Conservation (phyloP, 2,888 invertebrate species). For the Drosophila neotestacea region DNA sequence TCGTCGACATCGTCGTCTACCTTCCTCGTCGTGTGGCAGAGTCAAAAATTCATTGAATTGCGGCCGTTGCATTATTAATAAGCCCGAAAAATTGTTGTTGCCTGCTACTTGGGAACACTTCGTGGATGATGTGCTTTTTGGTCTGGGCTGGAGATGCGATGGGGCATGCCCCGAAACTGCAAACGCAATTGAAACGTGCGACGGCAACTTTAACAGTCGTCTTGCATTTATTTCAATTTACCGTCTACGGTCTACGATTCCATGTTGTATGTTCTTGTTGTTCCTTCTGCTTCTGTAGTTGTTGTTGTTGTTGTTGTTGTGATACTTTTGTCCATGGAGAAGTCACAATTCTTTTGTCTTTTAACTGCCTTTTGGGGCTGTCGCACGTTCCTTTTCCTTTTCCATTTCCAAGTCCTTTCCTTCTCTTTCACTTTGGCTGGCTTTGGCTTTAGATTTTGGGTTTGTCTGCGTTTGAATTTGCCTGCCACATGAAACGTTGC, state of each 20-base stretch:
- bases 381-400: slow-evolving; percentile 57
- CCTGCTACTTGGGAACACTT: slow-evolving; percentile 57
- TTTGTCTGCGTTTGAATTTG: slow-evolving; percentile 48
- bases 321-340: slow-evolving; percentile 33
- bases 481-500: slow-evolving; percentile 58
- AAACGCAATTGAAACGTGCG: slow-evolving; percentile 79
- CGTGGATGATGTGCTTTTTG: slow-evolving; percentile 48
- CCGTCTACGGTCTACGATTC: slow-evolving; percentile 52
- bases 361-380: slow-evolving; percentile 68
- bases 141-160: background rate
- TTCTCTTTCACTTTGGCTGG: slow-evolving; percentile 2
- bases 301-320: slow-evolving; percentile 20
- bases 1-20: background rate
- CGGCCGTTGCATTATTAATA: slow-evolving; percentile 81
- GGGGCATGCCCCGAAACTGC: slow-evolving; percentile 23
- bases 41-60: slow-evolving; percentile 82
- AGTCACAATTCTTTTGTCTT: slow-evolving; percentile 75
- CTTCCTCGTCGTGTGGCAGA: slow-evolving; percentile 44
- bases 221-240: slow-evolving; percentile 80
- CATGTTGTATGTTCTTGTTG: background rate
- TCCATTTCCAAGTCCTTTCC: slow-evolving; percentile 1
- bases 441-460: background rate
- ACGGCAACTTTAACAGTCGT: slow-evolving; percentile 79
- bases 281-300: slow-evolving; percentile 8
- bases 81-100: slow-evolving; percentile 70